Conservation (phyloP, 2,888 invertebrate genomes). For the Schizotus pectinicornis region DNA sequence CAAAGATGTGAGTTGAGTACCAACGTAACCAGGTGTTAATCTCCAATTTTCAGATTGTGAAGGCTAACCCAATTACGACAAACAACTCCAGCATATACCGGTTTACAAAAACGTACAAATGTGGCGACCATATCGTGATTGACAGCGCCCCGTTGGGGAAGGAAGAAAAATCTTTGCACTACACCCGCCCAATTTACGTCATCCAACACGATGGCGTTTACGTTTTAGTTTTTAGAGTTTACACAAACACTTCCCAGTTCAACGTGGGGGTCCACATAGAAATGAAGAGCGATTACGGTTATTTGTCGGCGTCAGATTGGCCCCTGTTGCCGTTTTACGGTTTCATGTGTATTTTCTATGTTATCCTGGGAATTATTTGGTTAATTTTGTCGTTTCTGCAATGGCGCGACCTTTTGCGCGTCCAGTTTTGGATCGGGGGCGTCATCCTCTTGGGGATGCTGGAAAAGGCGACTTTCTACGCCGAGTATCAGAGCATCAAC, state of each 20-base stretch:
- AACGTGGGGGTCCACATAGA: constrained; percentile 70
- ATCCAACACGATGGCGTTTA: constrained; percentile 77
- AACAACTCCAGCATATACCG: constrained; percentile 8
- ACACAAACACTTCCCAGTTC: constrained; percentile 59
- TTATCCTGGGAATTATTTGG: constrained; percentile 83
- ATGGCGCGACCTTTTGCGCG: constrained; percentile 88
- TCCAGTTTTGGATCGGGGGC: constrained; percentile 96
- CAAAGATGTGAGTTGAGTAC: constrained; percentile 42
- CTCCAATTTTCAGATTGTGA: constrained; percentile 16
- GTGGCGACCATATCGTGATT: constrained; percentile 53
- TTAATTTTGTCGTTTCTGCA: constrained; percentile 80
- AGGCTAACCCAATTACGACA: background rate
- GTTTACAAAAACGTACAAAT: constrained; percentile 40
- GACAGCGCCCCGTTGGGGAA: constrained; percentile 42
- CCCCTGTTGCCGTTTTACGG: constrained; percentile 90
- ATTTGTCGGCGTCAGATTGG: constrained; percentile 88
- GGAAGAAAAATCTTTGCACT: constrained; percentile 43
- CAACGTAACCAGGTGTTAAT: background rate
- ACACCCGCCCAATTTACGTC: constrained; percentile 59
- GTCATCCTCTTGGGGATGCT: constrained; percentile 87
- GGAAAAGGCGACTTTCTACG: constrained; percentile 89
- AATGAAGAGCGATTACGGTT: constrained; percentile 79
- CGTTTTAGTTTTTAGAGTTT: constrained; percentile 64
- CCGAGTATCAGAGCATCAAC: constrained; percentile 83
- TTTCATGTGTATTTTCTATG: constrained; percentile 87